A percentile compares a stretch with the other conserved stretches of the same genome.
Conservation (phyloP, 2,113 vertebrate genomes). For the Tilapia sparmanii region DNA sequence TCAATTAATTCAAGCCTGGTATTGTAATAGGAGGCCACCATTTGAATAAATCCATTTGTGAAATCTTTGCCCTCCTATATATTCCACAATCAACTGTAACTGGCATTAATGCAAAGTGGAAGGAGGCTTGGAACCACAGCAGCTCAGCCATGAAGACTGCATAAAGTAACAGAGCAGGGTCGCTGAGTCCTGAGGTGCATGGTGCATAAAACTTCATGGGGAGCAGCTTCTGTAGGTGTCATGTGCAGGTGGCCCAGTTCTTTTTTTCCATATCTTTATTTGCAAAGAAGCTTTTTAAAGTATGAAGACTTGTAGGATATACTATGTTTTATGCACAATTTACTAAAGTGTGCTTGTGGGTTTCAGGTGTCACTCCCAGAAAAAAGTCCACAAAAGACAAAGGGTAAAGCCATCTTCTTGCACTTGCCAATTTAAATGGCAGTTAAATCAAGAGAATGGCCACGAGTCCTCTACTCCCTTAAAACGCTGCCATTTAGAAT, state of each 20-base stretch:
- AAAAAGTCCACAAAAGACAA: conserved; percentile 23
- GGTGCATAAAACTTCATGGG: background rate
- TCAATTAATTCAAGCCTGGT: background rate
- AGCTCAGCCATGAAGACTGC: background rate
- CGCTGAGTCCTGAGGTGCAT: background rate
- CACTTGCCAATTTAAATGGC: conserved; percentile 45
- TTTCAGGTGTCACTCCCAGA: background rate
- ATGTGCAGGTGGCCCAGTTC: background rate
- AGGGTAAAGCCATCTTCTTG: conserved; percentile 8
- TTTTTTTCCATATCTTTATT: background rate
- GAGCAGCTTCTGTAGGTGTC: background rate
- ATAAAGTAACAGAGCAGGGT: background rate
- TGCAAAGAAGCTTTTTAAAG: background rate
- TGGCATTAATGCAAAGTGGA: background rate
- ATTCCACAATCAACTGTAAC: background rate
- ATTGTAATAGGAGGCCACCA: background rate
- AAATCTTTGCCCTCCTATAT: background rate
- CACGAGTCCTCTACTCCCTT: background rate
- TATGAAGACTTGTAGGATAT: background rate
- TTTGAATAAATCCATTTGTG: background rate
- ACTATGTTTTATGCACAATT: background rate
- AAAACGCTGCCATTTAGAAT: conserved; percentile 27
- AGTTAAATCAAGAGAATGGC: conserved; percentile 49
- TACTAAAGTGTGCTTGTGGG: background rate
- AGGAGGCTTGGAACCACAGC: background rate